Conservation (phyloP, 23 tunicate genomes). For the Halocynthia aurantium region DNA sequence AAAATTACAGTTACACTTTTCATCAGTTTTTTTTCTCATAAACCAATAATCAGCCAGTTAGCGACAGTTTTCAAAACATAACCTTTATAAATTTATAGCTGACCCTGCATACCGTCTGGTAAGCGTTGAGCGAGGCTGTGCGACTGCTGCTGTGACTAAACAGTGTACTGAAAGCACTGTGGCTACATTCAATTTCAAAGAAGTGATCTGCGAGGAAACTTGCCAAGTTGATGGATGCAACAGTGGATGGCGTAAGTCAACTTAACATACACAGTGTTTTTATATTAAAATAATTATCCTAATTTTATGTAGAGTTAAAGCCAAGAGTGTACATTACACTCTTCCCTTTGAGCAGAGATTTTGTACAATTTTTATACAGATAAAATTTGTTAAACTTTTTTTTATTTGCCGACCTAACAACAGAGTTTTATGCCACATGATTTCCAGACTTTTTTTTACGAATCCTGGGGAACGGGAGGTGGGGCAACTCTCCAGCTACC, state of each 20-base stretch:
- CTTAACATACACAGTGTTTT: neutral
- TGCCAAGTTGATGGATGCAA: slow-evolving; percentile 31
- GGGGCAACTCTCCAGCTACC: no score
- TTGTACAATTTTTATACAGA: neutral
- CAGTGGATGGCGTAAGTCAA: slow-evolving; percentile 23
- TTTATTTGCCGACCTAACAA: no score
- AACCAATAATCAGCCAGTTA: no score
- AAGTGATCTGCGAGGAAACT: slow-evolving; percentile 9
- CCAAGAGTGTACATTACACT: neutral
- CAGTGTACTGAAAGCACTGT: slow-evolving; percentile 11
- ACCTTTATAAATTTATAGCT: no score
- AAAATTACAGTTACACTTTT: no score
- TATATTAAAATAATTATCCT: neutral
- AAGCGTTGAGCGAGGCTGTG: slow-evolving; percentile 13
- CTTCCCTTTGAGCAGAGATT: neutral
- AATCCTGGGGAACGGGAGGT: no score
- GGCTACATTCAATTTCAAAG: neutral
- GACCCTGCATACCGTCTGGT: neutral
- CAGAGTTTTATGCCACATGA: no score
- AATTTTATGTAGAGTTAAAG: neutral
- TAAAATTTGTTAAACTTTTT: neutral
- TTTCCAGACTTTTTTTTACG: no score
- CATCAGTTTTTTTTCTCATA: no score
- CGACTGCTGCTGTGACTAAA: slow-evolving; percentile 1
- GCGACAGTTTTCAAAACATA: no score